Evolutionary conservation across 1,140 invertebrate species (phyloP), one percentile per base, ranked within the genome.

Genomic region (Telenomus remus): DNA sequence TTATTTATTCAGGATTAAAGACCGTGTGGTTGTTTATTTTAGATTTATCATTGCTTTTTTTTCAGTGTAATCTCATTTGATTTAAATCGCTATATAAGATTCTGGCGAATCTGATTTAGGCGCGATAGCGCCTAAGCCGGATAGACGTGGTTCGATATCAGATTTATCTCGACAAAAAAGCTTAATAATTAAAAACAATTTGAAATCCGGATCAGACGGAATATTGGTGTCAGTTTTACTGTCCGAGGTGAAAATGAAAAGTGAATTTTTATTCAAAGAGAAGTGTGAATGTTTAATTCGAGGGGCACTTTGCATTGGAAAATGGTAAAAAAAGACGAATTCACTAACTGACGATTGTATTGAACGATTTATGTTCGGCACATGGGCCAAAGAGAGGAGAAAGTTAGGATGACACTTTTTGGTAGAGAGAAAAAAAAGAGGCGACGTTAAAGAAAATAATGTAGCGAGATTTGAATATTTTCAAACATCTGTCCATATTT

Each of bases 401-500:
- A 56, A 56, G 63, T 65, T 39, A 27, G n/a, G 1, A 44, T 39
- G 39, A 54, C 47, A 51, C 27, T 63, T 53, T 60, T 65, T 39
- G 12, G 48, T n/a, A 54, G 1, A 27, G 19, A 27, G 19, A 27
- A 27, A 27, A 27, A 27, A 27, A n/a, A n/a, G n/a, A 27, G 19
- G 6, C 19, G 19, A 66, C 15, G 19, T 4, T 15, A 1, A 37
- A 44, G 54, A 44, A 49, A 61, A 6, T 42, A 34, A 4, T 59
- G 10, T 10, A 57, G 37, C 54, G 55, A 35, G 37, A 50, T 73
- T 65, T 60, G 42, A 73, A 73, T 65, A 60, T 65, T 73, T 73
- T 65, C 12, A 33, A 61, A 66, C 70, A 73, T 60, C 55, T 65
- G 61, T 73, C 56, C 61, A 61, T 46, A 66, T 66, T 73, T 53